phyloP scores from a whole-genome alignment of 2,113 vertebrate genomes.

The Oncorhynchus keta region DNA sequence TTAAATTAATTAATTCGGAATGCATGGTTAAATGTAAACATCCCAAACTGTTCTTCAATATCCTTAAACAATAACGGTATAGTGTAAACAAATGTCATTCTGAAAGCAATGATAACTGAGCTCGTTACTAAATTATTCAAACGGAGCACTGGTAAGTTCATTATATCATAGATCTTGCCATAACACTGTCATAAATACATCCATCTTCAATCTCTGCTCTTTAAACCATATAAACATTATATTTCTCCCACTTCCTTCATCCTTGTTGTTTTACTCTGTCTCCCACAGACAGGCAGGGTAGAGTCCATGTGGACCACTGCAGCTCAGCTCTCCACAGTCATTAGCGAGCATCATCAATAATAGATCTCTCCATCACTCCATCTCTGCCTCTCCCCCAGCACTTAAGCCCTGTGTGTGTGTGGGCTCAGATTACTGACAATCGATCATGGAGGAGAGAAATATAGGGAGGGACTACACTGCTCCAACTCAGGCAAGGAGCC shows the following conservation, averaged over 20 bases:
- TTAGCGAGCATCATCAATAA: slow-evolving; percentile 80
- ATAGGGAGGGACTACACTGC: background rate
- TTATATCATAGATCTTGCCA: background rate
- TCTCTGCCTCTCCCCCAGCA: slow-evolving; percentile 64
- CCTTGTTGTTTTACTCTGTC: background rate
- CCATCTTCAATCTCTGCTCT: background rate
- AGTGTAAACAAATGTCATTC: too few species aligned
- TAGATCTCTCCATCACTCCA: slow-evolving; percentile 72
- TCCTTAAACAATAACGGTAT: background rate
- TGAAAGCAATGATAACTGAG: too few species aligned
- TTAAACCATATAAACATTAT: too few species aligned
- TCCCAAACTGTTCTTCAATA: background rate
- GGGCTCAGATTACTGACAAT: slow-evolving; percentile 75
- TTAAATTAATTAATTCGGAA: background rate
- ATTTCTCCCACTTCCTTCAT: background rate
- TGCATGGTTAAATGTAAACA: background rate
- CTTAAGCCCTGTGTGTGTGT: slow-evolving; percentile 63
- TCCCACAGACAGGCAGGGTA: too few species aligned
- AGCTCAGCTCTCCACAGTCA: slow-evolving; percentile 69
- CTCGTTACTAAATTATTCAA: too few species aligned
- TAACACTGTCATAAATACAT: background rate
- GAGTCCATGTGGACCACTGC: slow-evolving; percentile 51
- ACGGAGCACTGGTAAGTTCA: too few species aligned
- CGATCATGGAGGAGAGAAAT: slow-evolving; percentile 49
- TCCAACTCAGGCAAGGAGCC: background rate